phyloP scores from a whole-genome alignment of 2,888 invertebrate genomes.

The Aspidiotus rigidus region DNA sequence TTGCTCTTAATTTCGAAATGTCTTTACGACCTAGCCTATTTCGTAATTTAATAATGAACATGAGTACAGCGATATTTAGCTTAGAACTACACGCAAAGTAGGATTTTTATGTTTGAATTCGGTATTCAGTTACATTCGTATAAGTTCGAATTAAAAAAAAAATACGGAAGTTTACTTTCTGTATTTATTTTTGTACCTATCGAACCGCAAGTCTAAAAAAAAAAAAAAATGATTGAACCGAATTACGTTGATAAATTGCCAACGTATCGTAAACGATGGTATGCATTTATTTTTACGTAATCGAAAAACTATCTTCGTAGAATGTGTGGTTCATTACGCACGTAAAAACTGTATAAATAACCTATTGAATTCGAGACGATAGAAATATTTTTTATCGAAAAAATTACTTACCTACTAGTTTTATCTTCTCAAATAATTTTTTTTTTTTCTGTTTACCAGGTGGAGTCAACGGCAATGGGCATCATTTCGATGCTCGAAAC shows the following conservation, averaged over 20 bases:
- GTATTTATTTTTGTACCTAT: too few species aligned
- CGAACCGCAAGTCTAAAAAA: too few species aligned
- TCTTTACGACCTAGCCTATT: too few species aligned
- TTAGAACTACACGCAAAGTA: too few species aligned
- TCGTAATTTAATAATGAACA: too few species aligned
- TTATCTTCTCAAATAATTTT: not conserved
- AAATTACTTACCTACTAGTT: not conserved
- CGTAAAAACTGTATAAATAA: not conserved
- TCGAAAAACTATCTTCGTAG: not conserved
- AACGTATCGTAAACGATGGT: not conserved
- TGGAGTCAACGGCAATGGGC: conserved; percentile 5
- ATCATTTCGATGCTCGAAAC: not conserved
- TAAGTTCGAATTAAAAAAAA: too few species aligned
- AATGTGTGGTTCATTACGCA: not conserved
- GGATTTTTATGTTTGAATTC: too few species aligned
- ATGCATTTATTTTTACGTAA: not conserved
- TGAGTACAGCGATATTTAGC: too few species aligned
- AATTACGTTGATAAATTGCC: not conserved
- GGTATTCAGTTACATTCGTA: too few species aligned
- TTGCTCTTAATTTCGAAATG: too few species aligned
- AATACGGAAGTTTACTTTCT: too few species aligned
- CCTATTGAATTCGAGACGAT: not conserved
- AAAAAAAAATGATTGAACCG: too few species aligned
- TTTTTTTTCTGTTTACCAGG: conserved; percentile 10
- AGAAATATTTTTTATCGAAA: not conserved